Percentiles rank a stretch among this genome's conserved stretches.
Conservation (phyloP, 2,797 vertebrate genomes). For the Rhodeus uyekii region DNA sequence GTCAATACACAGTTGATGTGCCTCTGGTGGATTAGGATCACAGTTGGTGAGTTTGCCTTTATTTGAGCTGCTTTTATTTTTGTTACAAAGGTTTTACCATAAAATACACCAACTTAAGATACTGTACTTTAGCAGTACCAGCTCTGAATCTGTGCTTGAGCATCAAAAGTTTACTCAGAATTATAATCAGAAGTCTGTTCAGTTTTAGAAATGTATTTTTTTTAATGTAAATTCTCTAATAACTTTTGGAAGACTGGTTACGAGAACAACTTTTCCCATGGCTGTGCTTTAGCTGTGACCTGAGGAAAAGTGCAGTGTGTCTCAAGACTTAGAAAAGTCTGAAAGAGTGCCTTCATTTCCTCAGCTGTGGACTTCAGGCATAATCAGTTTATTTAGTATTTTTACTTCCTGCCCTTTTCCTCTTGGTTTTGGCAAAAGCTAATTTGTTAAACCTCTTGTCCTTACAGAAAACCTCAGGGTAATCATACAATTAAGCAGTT, state of each 20-base stretch:
- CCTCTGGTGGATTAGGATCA: not conserved
- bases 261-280: not conserved
- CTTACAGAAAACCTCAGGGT: not conserved
- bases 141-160: not conserved
- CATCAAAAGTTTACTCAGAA: no score
- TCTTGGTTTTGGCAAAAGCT: not conserved
- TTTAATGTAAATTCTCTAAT: not conserved
- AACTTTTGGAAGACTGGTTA: not conserved
- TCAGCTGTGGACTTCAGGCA: not conserved
- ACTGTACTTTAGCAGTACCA: not conserved
- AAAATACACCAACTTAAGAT: not conserved
- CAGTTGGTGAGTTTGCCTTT: slow-evolving; percentile 40
- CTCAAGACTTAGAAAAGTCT: slow-evolving; percentile 9
- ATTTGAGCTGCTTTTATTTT: not conserved
- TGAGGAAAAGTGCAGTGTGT: slow-evolving; percentile 21
- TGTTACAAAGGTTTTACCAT: no score
- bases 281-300: not conserved
- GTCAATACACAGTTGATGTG: not conserved
- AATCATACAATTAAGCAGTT: not conserved
- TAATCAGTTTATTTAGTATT: slow-evolving; percentile 13
- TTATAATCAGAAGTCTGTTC: not conserved
- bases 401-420: slow-evolving; percentile 17
- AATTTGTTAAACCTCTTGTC: not conserved
- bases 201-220: not conserved
- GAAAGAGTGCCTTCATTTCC: slow-evolving; percentile 29